A percentile compares a stretch with the other conserved stretches of the same genome.
phyloP scores from a whole-genome alignment of 2,113 vertebrate genomes.

The Barbus barbus region DNA sequence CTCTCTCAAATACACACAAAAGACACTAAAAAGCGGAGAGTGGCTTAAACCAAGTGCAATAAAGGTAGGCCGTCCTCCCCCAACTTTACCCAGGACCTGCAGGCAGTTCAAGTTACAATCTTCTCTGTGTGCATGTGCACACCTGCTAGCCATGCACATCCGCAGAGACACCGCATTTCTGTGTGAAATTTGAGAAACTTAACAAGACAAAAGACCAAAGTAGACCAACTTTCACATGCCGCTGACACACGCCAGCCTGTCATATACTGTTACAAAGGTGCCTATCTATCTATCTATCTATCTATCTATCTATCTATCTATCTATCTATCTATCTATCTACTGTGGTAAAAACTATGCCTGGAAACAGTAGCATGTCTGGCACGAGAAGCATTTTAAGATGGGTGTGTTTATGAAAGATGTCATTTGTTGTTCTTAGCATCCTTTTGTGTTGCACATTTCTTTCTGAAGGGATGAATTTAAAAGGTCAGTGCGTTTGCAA shows the following conservation, averaged over 20 bases:
- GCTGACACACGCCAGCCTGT: constrained; percentile 5
- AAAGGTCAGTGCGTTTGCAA: background rate
- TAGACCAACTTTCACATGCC: constrained; percentile 23
- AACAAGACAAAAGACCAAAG: constrained; percentile 35
- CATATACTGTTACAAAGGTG: constrained; percentile 17
- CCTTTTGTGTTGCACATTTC: constrained; percentile 9
- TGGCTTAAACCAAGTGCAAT: constrained; percentile 12
- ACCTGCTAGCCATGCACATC: constrained; percentile 26
- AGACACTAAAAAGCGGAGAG: constrained; percentile 6
- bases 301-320: background rate
- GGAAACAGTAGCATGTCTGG: constrained; percentile 7
- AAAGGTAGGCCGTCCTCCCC: background rate
- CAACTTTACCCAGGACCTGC: constrained; percentile 25
- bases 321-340: background rate
- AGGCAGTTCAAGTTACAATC: constrained; percentile 22
- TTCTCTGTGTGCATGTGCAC: constrained; percentile 12
- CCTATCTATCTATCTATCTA: background rate
- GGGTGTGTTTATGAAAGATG: background rate
- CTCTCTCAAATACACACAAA: constrained; percentile 12
- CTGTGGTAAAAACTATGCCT: background rate
- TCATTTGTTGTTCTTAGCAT: background rate
- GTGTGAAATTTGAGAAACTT: constrained; percentile 19
- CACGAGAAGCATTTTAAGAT: background rate
- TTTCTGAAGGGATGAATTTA: constrained; percentile 3
- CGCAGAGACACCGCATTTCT: background rate